Conservation (phyloP, 92 coral and sea anemone genomes). For the Heteractis magnifica region DNA sequence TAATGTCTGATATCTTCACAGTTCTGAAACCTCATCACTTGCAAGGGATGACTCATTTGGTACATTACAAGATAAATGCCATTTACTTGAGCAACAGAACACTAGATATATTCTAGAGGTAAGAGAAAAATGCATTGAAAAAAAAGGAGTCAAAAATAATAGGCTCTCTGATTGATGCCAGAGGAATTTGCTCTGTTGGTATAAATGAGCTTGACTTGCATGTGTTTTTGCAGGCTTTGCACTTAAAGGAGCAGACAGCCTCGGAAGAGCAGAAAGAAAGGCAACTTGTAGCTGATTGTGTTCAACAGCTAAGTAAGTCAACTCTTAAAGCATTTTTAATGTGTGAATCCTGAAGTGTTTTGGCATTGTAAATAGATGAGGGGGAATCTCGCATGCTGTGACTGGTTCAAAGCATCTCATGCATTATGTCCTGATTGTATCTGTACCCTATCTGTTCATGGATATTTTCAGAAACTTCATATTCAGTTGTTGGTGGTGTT, state of each 20-base stretch:
- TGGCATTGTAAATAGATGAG: no score
- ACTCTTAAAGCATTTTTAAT: not conserved
- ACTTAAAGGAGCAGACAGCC: constrained; percentile 85
- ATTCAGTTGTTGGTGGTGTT: no score
- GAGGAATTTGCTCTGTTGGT: not conserved
- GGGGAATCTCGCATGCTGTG: no score
- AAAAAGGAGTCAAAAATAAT: not conserved
- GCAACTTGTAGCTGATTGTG: constrained; percentile 89
- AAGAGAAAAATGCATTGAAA: not conserved
- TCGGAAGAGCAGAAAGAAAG: constrained; percentile 85
- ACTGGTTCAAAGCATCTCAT: no score
- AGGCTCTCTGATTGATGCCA: not conserved
- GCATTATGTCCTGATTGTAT: no score
- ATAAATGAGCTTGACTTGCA: not conserved
- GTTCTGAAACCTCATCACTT: constrained; percentile 60
- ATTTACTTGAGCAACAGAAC: constrained; percentile 79
- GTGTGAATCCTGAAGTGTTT: not conserved
- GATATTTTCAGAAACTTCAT: no score
- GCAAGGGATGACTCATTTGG: constrained; percentile 81
- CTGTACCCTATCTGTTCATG: no score
- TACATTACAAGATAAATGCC: constrained; percentile 76
- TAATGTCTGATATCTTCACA: constrained; percentile 11
- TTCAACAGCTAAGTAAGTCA: constrained; percentile 77
- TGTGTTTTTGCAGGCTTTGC: constrained; percentile 62
- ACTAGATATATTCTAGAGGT: constrained; percentile 91